Evolutionary conservation across 2,888 invertebrate genomes (phyloP).

Genomic region (Emmelina monodactyla): DNA sequence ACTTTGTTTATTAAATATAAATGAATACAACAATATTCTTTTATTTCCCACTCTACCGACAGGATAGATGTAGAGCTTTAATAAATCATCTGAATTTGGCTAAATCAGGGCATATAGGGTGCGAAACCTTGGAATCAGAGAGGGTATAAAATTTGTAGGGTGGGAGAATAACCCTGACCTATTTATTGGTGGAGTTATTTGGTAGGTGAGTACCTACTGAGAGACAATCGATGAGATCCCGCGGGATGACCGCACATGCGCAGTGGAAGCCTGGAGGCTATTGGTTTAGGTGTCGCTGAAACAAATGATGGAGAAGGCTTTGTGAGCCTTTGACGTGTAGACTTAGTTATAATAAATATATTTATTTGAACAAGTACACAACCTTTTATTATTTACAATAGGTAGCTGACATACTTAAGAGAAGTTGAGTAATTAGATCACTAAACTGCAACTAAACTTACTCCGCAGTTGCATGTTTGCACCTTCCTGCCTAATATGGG

Average conservation of each 20-base stretch:
- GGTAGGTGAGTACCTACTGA: constrained; percentile 27
- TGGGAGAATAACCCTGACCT: constrained; percentile 43
- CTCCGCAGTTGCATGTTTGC: no score
- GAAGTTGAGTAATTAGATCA: no score
- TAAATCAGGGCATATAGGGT: no score
- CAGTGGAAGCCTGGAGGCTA: constrained; percentile 17
- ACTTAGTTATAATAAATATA: neutral
- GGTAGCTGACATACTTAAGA: no score
- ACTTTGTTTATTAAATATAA: constrained; percentile 68
- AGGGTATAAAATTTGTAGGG: constrained; percentile 3
- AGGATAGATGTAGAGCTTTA: neutral
- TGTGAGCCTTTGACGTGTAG: neutral
- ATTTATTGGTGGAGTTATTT: constrained; percentile 28
- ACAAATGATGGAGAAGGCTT: no score
- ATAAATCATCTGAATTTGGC: no score
- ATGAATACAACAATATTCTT: constrained; percentile 51
- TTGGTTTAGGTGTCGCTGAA: no score
- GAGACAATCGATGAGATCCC: constrained; percentile 60
- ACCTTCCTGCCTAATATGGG: no score
- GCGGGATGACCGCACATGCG: constrained; percentile 61
- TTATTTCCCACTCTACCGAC: constrained; percentile 19
- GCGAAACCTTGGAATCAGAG: neutral
- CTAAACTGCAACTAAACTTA: no score
- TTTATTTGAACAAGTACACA: no score
- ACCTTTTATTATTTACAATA: no score